These are phyloP conservation scores for Strigops habroptila DNA, from an alignment of 2,113 vertebrate genomes.

Conservation along the genomic window DNA sequence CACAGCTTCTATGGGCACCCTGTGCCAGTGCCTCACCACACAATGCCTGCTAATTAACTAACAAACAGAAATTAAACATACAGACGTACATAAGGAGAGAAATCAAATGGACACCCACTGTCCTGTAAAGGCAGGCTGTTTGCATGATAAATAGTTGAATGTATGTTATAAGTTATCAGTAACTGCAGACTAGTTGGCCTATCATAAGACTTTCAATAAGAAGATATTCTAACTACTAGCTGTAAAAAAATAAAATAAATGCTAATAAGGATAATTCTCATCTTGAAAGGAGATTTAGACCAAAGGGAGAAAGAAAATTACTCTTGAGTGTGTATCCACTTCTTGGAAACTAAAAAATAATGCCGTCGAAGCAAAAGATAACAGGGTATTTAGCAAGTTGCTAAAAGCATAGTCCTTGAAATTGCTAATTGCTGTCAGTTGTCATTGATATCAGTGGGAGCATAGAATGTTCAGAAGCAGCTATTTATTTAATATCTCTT, in stretches of 20 bases:
- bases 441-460: not conserved
- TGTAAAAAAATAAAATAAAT: not conserved
- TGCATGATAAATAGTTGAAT: slow-evolving; percentile 49
- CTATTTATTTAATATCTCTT: slow-evolving; percentile 8
- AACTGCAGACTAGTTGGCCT: not conserved
- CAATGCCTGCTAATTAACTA: not conserved
- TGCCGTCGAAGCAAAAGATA: not conserved
- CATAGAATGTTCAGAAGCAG: not conserved
- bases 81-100: not conserved
- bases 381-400: not conserved
- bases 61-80: slow-evolving; percentile 27
- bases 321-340: not conserved
- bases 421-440: not conserved
- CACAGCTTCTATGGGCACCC: no score
- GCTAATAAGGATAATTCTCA: not conserved
- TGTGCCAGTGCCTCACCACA: no score
- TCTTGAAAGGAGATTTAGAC: not conserved
- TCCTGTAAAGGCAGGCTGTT: slow-evolving; percentile 16
- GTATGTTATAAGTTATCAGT: slow-evolving; percentile 45
- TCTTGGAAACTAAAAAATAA: not conserved
- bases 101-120: not conserved
- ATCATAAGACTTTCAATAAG: slow-evolving; percentile 11
- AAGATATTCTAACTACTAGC: not conserved
- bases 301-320: not conserved
- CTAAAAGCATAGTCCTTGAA: not conserved